A percentile compares a stretch with the other conserved stretches of the same genome.
Evolutionary conservation across 2,888 invertebrate species (phyloP).

Genomic region (Oscheius sp.): DNA sequence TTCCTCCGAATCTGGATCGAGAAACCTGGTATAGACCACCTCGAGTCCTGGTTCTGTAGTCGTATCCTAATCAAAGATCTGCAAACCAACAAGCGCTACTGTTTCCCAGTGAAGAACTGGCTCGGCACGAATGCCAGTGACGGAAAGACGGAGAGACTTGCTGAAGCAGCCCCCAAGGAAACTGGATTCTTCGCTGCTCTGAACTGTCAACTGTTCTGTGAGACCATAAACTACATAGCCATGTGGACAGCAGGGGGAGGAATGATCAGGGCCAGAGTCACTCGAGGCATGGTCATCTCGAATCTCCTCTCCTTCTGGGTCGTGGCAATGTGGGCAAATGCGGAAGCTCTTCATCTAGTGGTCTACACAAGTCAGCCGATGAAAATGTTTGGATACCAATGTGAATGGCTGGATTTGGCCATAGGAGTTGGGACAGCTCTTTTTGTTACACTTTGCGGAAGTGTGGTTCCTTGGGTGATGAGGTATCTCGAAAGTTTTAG

Average conservation of each 20-base stretch:
- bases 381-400: constrained; percentile 4
- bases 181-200: constrained; percentile 41
- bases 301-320: background rate
- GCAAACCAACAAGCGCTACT: constrained; percentile 51
- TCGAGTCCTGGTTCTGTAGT: constrained; percentile 61
- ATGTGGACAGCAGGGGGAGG: constrained; percentile 53
- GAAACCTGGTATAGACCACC: constrained; percentile 49
- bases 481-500: background rate
- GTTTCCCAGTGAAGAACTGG: constrained; percentile 62
- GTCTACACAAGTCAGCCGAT: background rate
- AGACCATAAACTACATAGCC: constrained; percentile 47
- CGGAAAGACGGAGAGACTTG: constrained; percentile 55
- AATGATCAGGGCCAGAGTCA: constrained; percentile 39
- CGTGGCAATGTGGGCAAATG: background rate
- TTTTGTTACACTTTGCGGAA: background rate
- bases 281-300: constrained; percentile 29
- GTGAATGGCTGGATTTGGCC: background rate
- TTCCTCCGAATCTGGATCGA: constrained; percentile 59
- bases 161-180: constrained; percentile 25
- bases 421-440: background rate
- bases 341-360: background rate
- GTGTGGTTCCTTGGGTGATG: background rate
- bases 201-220: constrained; percentile 44
- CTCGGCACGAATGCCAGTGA: constrained; percentile 60
- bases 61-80: constrained; percentile 53